Percentiles rank a stretch among this genome's conserved stretches.
Conservation (phyloP, 1,140 invertebrate species). For the Heliconius himera region DNA sequence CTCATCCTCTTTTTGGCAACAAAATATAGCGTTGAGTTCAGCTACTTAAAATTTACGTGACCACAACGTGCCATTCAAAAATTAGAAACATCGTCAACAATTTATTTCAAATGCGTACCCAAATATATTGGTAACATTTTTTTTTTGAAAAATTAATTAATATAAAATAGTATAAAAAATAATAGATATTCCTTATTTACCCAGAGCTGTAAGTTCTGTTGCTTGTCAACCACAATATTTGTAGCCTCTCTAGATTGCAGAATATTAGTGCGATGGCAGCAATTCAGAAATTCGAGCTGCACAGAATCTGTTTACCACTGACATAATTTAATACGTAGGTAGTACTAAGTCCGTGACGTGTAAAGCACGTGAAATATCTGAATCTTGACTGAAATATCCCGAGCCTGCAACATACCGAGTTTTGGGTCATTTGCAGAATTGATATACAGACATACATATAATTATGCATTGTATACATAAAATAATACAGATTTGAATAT, state of each 20-base stretch:
- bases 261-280: neutral
- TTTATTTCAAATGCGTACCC: no score
- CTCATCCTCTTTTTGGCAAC: no score
- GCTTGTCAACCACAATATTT: neutral
- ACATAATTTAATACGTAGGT: neutral
- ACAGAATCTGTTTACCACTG: neutral
- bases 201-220: no score
- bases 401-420: neutral
- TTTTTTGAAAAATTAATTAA: no score
- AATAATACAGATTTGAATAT: no score
- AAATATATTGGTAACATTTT: no score
- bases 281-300: neutral
- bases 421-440: neutral
- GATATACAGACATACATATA: neutral
- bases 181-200: neutral
- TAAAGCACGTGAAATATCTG: neutral
- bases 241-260: neutral
- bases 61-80: no score
- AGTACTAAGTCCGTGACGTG: neutral
- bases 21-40: no score
- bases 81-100: no score
- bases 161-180: no score
- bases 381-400: neutral
- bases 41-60: no score
- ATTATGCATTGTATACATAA: no score